Base-by-base conservation (phyloP, 2,113 vertebrate species). In the Chaenogobius annularis region DNA sequence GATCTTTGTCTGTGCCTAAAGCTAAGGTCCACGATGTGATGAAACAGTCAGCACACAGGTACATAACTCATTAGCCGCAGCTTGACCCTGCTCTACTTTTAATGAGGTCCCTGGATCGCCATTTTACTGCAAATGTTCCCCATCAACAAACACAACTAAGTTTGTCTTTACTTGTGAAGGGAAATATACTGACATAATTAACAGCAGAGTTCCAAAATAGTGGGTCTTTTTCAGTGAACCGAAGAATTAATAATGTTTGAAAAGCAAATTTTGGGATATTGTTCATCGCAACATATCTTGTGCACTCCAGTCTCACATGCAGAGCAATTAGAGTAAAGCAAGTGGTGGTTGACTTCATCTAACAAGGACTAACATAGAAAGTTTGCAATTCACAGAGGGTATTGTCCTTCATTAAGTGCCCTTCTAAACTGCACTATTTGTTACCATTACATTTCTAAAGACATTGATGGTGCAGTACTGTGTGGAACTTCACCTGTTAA, bases 21-120 rank as follows among this genome's bases (percentile, higher is more conserved):
- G 43, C 64, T 47, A 22, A 14, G 19, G 64, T 15, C 64, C 43
- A 23, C 15, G 10, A 22, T 47, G 64, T 23, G 44, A 66, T 66
- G 47, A 47, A 47, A 46, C 64, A 52, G 55, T 31, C 26, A 31
- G 46, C 20, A 65, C 22, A 69, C 13, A 56, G 48, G 35, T 65
- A 31, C 26, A 2, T 31, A 59, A n/a, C 50, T 75, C 3, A 47
- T 65, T 67, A 61, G 54, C 11, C 43, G 22, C 62, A 66, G 47
- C 22, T 22, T 11, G 8, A 50, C 54, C 50, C 56, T 62, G 64
- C 56, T 43, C 55, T 68, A 68, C 44, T 43, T 71, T 72, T 68
- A 68, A 72, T 72, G 47, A 67, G n/a, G 46, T 54, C 69, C 37
- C 66, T 68, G 50, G 17, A 59, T 61, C 67, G 44, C 66, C 61